phyloP scores from a whole-genome alignment of 2,888 invertebrate genomes.

The Hoplodrina blanda region DNA sequence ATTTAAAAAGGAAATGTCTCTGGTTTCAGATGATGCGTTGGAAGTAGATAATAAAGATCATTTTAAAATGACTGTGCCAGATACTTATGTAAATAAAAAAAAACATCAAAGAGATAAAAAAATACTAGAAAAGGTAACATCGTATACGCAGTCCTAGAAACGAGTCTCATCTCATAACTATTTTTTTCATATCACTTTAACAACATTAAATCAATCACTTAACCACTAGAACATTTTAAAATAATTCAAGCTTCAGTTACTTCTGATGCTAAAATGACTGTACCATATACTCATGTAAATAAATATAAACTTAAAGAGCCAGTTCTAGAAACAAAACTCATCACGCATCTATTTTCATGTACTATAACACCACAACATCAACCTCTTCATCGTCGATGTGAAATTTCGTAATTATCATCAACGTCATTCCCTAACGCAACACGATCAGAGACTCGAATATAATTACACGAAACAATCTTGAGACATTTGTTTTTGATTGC shows the following conservation, averaged over 20 bases:
- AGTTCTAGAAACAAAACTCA: too few relatives aligned
- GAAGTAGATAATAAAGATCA: background rate
- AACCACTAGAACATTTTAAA: too few relatives aligned
- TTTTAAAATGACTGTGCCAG: background rate
- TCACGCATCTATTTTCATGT: too few relatives aligned
- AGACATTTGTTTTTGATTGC: constrained; percentile 70
- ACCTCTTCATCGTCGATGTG: background rate
- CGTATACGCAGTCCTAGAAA: background rate
- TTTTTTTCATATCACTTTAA: too few relatives aligned
- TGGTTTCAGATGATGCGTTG: background rate
- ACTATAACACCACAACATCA: constrained; percentile 2
- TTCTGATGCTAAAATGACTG: too few relatives aligned
- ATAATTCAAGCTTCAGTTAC: too few relatives aligned
- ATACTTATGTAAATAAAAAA: background rate
- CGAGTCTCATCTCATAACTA: too few relatives aligned
- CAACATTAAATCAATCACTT: too few relatives aligned
- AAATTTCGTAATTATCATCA: constrained; percentile 27
- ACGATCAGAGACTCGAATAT: constrained; percentile 49
- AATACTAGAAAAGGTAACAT: background rate
- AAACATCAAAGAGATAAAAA: background rate
- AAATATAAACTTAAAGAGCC: too few relatives aligned
- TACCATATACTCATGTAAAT: too few relatives aligned
- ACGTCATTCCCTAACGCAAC: constrained; percentile 39
- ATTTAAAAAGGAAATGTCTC: too few relatives aligned
- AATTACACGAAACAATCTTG: constrained; percentile 59